Conservation (phyloP, 2,797 vertebrate genomes). For the Cryptoblepharus egeriae region DNA sequence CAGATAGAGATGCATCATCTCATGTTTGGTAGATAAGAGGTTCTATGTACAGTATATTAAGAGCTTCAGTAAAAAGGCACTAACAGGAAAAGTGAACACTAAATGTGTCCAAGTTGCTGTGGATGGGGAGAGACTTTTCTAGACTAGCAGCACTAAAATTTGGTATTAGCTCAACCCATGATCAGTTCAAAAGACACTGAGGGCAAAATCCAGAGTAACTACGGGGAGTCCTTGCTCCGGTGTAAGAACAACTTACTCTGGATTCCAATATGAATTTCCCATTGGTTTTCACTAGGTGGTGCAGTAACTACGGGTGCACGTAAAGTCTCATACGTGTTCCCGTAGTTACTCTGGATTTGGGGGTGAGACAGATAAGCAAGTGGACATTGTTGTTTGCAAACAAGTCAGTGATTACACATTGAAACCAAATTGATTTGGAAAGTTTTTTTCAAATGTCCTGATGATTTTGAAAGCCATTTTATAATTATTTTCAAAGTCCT, state of each 20-base stretch:
- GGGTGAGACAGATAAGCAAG: constrained; percentile 37
- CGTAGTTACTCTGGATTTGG: no score
- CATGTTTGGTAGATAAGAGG: constrained; percentile 53
- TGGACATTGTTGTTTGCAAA: constrained; percentile 38
- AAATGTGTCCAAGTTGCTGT: constrained; percentile 14
- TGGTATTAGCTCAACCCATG: constrained; percentile 27
- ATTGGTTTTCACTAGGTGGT: no score
- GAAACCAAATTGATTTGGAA: constrained; percentile 27
- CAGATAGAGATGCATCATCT: constrained; percentile 53
- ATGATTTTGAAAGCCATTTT: constrained; percentile 25
- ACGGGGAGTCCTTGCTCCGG: no score
- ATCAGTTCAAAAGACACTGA: constrained; percentile 18
- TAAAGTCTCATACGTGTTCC: no score
- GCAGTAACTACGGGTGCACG: no score
- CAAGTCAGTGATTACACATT: constrained; percentile 10
- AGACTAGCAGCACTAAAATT: constrained; percentile 38
- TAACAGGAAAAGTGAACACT: constrained; percentile 25
- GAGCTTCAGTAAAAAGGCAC: constrained; percentile 22
- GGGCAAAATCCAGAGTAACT: no score
- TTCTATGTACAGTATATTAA: constrained; percentile 40
- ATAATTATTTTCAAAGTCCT: not conserved
- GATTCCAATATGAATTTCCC: no score
- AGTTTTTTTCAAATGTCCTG: constrained; percentile 6
- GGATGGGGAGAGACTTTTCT: not conserved
- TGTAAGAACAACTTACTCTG: no score